Evolutionary conservation across 2,888 invertebrate species (phyloP).

Genomic region (Eretmocerus hayati): DNA sequence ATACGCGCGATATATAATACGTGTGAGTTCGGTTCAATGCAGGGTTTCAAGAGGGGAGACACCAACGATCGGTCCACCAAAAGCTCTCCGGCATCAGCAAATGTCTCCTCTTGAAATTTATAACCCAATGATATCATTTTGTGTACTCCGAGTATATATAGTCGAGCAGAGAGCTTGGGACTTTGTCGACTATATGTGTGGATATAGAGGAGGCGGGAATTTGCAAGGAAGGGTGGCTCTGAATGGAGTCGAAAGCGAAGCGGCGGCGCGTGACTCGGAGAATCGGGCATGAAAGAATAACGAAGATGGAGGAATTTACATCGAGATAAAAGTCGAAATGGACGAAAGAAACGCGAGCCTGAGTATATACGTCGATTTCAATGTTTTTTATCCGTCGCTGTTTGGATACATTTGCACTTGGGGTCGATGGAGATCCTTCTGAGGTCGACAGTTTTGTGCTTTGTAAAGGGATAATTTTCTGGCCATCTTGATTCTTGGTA

Average conservation of each 20-base stretch:
- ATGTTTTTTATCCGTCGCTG: neutral
- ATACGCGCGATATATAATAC: no score
- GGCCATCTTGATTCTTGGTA: no score
- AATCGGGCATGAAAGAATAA: slow-evolving; percentile 18
- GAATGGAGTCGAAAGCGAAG: neutral
- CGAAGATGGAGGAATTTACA: slow-evolving; percentile 13
- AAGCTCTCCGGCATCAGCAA: no score
- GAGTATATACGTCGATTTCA: neutral
- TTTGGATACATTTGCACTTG: no score
- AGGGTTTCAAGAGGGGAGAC: no score
- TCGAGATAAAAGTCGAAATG: slow-evolving; percentile 4
- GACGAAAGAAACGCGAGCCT: neutral
- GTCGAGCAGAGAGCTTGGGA: slow-evolving; percentile 13
- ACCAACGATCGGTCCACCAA: no score
- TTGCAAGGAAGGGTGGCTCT: neutral
- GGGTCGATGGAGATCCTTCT: no score
- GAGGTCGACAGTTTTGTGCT: no score
- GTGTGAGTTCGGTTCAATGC: no score
- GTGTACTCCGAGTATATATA: slow-evolving; percentile 36
- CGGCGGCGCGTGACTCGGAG: slow-evolving; percentile 7
- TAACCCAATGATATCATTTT: slow-evolving; percentile 47
- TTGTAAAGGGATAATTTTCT: no score
- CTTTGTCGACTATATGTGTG: no score
- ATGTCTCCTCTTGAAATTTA: slow-evolving; percentile 46
- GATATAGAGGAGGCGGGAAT: no score